Percentiles rank a stretch among this genome's conserved stretches.
phyloP scores from a whole-genome alignment of 2,113 vertebrate species.

The Polyodon spathula region DNA sequence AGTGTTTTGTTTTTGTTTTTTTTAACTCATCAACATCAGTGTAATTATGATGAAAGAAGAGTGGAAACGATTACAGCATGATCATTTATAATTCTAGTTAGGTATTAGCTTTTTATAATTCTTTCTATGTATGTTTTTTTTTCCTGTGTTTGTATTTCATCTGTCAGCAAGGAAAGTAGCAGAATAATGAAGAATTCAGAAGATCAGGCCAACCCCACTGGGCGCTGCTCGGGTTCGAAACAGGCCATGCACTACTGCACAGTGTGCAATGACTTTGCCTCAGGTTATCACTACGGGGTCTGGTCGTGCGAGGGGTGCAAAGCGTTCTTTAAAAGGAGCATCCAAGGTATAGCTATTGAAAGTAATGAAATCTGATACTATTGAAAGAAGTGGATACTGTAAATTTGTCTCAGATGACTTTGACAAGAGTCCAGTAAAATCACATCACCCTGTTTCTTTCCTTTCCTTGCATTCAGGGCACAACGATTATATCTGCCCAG shows the following conservation, averaged over 20 bases:
- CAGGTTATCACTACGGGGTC: slow-evolving; percentile 96
- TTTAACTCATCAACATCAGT: too few species aligned
- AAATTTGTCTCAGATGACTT: too few species aligned
- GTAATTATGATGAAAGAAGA: too few species aligned
- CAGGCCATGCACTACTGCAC: slow-evolving; percentile 86
- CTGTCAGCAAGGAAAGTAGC: slow-evolving; percentile 52
- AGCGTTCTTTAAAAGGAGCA: slow-evolving; percentile 98
- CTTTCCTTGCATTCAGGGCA: slow-evolving; percentile 59
- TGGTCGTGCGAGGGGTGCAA: slow-evolving; percentile 98
- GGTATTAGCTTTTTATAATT: too few species aligned
- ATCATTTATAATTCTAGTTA: too few species aligned
- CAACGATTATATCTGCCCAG: slow-evolving; percentile 93
- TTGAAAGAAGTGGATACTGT: too few species aligned
- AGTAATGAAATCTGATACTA: background rate
- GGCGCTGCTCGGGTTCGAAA: slow-evolving; percentile 55
- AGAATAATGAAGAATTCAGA: slow-evolving; percentile 51
- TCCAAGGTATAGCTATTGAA: slow-evolving; percentile 71
- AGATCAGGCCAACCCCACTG: slow-evolving; percentile 49
- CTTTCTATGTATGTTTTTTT: background rate
- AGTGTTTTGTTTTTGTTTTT: too few species aligned
- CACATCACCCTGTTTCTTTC: background rate
- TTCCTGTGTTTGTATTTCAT: background rate
- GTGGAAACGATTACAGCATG: too few species aligned
- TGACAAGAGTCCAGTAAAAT: background rate
- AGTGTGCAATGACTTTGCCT: slow-evolving; percentile 93